A percentile compares a stretch with the other conserved stretches of the same genome.
Evolutionary conservation across 2,113 vertebrate genomes (phyloP).

Genomic region (Dicerorhinus sumatrensis): DNA sequence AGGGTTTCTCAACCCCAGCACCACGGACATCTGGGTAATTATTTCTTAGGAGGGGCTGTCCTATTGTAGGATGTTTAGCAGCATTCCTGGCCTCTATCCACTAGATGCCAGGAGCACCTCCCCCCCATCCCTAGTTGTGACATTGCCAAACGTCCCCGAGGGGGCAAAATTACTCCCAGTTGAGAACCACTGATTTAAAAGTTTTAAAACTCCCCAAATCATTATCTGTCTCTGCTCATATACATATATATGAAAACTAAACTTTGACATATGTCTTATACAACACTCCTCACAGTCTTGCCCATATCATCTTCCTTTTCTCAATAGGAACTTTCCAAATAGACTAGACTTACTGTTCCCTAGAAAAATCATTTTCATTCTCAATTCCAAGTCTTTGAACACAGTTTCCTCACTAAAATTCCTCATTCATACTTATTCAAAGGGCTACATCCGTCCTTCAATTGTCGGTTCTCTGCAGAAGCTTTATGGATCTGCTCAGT

Average conservation of each 20-base stretch:
- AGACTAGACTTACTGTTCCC: background rate
- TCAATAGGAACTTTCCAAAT: conserved; percentile 40
- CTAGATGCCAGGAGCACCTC: background rate
- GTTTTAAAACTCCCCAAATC: conserved; percentile 36
- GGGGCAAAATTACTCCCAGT: background rate
- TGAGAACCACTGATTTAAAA: conserved; percentile 14
- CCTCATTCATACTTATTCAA: background rate
- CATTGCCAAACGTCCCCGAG: background rate
- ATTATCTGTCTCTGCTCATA: background rate
- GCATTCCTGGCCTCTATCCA: background rate
- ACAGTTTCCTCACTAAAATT: conserved; percentile 29
- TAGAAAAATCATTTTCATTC: conserved; percentile 39
- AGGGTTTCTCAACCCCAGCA: background rate
- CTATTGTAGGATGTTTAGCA: background rate
- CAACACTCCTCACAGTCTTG: background rate
- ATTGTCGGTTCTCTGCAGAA: background rate
- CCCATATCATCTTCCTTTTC: conserved; percentile 29
- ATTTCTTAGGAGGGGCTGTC: background rate
- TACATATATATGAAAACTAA: background rate
- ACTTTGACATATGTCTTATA: background rate
- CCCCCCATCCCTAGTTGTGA: background rate
- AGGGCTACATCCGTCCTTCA: background rate
- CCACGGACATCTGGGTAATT: background rate
- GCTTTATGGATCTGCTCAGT: background rate
- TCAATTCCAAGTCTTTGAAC: conserved; percentile 17